Percentiles rank a stretch among this genome's conserved stretches.
Conservation (phyloP, 2,113 vertebrate genomes). For the Erythrolamprus reginae region DNA sequence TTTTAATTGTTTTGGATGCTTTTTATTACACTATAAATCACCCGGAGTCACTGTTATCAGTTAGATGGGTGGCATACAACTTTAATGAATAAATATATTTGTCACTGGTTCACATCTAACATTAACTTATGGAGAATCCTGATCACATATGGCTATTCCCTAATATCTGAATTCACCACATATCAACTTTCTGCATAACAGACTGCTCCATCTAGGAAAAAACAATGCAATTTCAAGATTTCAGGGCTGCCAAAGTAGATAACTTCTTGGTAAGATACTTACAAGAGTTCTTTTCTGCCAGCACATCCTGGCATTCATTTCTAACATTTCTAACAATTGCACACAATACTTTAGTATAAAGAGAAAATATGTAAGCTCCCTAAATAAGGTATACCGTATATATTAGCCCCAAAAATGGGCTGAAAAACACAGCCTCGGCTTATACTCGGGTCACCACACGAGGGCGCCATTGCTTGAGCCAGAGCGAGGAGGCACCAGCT, state of each 20-base stretch:
- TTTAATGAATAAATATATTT: not conserved
- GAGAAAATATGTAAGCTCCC: not conserved
- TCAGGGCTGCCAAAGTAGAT: not conserved
- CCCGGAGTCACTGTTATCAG: not conserved
- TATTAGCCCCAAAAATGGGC: too few relatives aligned
- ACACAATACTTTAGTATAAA: not conserved
- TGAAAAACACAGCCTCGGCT: too few relatives aligned
- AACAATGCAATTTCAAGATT: not conserved
- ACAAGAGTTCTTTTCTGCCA: not conserved
- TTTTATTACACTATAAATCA: not conserved
- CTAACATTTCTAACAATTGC: not conserved
- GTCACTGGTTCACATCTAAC: not conserved
- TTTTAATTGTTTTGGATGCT: not conserved
- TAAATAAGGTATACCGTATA: not conserved
- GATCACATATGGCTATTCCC: not conserved
- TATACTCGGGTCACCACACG: too few relatives aligned
- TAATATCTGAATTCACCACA: not conserved
- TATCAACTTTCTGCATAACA: not conserved
- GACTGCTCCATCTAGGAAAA: not conserved
- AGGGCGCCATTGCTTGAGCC: too few relatives aligned
- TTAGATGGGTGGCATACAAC: not conserved
- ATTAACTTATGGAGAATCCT: not conserved
- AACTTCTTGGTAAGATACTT: not conserved
- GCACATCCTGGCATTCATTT: not conserved
- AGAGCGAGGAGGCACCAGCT: too few relatives aligned